These are phyloP conservation scores for Notechis scutatus DNA, from an alignment of 2,113 vertebrate species.

Conservation along the genomic window DNA sequence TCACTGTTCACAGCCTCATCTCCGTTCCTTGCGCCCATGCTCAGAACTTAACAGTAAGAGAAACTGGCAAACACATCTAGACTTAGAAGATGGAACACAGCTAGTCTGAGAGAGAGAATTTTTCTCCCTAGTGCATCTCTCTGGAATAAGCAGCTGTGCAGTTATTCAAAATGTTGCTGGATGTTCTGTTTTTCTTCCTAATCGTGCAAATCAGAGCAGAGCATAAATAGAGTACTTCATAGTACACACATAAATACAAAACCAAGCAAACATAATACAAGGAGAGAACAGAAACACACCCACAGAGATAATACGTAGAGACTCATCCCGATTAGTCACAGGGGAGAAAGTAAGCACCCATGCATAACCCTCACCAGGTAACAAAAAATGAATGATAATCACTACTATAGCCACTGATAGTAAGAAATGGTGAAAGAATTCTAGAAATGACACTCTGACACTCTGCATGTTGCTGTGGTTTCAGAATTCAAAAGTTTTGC, in stretches of 20 bases:
- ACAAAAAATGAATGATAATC: background rate
- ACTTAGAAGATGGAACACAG: background rate
- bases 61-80: background rate
- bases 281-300: background rate
- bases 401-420: too few relatives aligned
- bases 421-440: background rate
- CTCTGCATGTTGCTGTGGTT: background rate
- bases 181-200: background rate
- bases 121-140: background rate
- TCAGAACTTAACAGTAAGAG: too few relatives aligned
- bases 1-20: too few relatives aligned
- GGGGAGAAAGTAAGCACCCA: background rate
- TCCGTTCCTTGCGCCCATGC: too few relatives aligned
- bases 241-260: background rate
- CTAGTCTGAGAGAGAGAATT: background rate
- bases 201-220: background rate
- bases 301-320: background rate
- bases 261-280: background rate
- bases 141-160: background rate
- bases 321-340: background rate
- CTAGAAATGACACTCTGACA: background rate
- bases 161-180: background rate
- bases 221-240: background rate
- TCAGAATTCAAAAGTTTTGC: background rate
- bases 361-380: background rate